Percentiles rank a stretch among this genome's conserved stretches.
phyloP scores from a whole-genome alignment of 2,888 invertebrate genomes.

The Nomada hirtipes region DNA sequence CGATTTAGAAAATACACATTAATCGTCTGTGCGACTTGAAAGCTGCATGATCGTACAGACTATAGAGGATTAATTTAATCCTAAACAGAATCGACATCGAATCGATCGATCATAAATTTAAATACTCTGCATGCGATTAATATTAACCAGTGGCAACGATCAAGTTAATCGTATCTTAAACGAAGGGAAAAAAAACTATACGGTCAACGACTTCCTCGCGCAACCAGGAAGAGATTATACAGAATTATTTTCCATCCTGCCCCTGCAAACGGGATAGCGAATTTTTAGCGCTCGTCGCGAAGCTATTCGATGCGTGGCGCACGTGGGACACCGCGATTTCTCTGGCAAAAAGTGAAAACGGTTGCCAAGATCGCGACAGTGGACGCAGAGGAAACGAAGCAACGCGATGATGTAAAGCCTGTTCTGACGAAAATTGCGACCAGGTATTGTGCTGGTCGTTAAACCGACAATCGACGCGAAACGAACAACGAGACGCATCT shows the following conservation, averaged over 20 bases:
- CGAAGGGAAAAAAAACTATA: not conserved
- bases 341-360: constrained; percentile 50
- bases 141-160: no score
- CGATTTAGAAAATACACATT: no score
- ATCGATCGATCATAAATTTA: no score
- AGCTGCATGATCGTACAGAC: no score
- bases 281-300: constrained; percentile 21
- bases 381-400: constrained; percentile 11
- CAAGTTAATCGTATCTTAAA: not conserved
- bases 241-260: constrained; percentile 28
- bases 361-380: not conserved
- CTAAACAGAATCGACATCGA: no score
- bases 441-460: constrained; percentile 29
- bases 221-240: not conserved
- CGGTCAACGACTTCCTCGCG: no score
- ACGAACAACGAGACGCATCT: constrained; percentile 26
- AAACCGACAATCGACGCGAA: constrained; percentile 43
- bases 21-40: no score
- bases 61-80: no score
- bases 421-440: constrained; percentile 18
- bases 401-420: constrained; percentile 29
- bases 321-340: constrained; percentile 23
- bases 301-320: constrained; percentile 9
- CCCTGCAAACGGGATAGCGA: constrained; percentile 29
- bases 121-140: no score